Conservation (phyloP, 1,140 invertebrate species). For the Leptoteleia sp. region DNA sequence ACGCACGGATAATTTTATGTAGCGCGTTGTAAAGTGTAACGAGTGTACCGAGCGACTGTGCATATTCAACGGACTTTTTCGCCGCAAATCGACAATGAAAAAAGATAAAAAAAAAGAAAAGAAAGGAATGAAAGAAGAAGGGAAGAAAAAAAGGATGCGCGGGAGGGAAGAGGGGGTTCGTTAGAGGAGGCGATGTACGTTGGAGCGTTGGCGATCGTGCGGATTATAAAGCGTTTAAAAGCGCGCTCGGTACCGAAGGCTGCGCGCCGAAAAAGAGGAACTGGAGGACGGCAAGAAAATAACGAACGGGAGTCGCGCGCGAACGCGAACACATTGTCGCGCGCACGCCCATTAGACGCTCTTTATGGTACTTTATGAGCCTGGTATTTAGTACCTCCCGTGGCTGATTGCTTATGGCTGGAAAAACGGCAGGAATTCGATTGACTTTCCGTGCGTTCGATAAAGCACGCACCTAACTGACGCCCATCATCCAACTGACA, state of each 20-base stretch:
- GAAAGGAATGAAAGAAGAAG: too few relatives aligned
- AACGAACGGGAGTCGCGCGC: constrained; percentile 10
- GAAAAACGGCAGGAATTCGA: constrained; percentile 1
- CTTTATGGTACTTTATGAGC: constrained; percentile 27
- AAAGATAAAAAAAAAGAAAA: too few relatives aligned
- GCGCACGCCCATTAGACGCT: constrained; percentile 11
- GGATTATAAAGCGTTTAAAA: constrained; percentile 24
- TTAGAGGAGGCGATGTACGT: constrained; percentile 21
- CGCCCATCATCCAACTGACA: too few relatives aligned
- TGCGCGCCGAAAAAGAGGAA: background rate
- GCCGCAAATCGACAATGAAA: constrained; percentile 12
- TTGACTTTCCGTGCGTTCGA: background rate
- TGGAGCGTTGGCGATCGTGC: constrained; percentile 20
- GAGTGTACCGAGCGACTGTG: constrained; percentile 21
- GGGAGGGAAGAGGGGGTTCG: too few relatives aligned
- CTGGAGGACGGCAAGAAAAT: constrained; percentile 1
- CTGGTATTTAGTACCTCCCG: constrained; percentile 1
- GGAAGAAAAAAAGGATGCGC: too few relatives aligned
- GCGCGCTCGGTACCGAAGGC: background rate
- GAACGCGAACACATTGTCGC: constrained; percentile 7
- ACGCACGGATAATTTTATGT: constrained; percentile 36
- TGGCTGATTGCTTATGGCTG: background rate
- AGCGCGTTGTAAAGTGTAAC: constrained; percentile 25
- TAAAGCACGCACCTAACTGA: too few relatives aligned
- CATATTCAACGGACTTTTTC: constrained; percentile 13